Percentiles rank a stretch among this genome's conserved stretches.
Conservation (phyloP, 2,888 invertebrate genomes). For the Colletes collaris region DNA sequence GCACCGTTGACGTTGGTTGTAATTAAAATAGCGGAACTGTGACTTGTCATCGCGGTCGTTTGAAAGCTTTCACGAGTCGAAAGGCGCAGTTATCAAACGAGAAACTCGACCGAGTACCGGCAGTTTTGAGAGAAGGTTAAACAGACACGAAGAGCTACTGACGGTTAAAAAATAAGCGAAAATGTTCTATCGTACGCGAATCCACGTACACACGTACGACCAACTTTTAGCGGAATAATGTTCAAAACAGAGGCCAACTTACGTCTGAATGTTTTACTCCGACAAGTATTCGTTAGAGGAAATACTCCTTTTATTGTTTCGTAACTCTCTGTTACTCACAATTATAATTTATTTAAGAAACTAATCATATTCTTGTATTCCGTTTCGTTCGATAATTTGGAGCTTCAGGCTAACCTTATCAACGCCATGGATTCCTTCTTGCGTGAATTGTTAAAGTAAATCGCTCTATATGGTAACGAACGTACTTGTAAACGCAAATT, state of each 20-base stretch:
- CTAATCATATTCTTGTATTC: too few relatives aligned
- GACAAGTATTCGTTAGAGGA: too few relatives aligned
- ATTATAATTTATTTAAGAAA: too few relatives aligned
- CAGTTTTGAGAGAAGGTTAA: conserved; percentile 24
- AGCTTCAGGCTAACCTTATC: too few relatives aligned
- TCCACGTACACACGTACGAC: neutral
- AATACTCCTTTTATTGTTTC: too few relatives aligned
- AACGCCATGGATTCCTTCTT: too few relatives aligned
- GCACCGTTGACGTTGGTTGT: neutral
- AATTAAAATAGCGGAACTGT: conserved; percentile 2
- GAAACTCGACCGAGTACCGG: conserved; percentile 3
- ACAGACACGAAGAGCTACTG: conserved; percentile 13
- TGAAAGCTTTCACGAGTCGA: neutral
- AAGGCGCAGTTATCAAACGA: neutral
- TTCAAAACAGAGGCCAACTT: neutral
- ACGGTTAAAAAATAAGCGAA: conserved; percentile 35
- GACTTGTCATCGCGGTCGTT: neutral
- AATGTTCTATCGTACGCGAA: neutral
- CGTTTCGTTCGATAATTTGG: too few relatives aligned
- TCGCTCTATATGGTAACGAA: too few relatives aligned
- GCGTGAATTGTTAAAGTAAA: too few relatives aligned
- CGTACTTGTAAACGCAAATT: too few relatives aligned
- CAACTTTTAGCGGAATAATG: neutral
- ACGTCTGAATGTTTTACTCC: too few relatives aligned
- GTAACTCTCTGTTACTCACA: too few relatives aligned